These are phyloP conservation scores for Cassiopea andromeda DNA, from an alignment of 30 jellyfish, hydroid and myxozoan genomes.

Conservation along the genomic window DNA sequence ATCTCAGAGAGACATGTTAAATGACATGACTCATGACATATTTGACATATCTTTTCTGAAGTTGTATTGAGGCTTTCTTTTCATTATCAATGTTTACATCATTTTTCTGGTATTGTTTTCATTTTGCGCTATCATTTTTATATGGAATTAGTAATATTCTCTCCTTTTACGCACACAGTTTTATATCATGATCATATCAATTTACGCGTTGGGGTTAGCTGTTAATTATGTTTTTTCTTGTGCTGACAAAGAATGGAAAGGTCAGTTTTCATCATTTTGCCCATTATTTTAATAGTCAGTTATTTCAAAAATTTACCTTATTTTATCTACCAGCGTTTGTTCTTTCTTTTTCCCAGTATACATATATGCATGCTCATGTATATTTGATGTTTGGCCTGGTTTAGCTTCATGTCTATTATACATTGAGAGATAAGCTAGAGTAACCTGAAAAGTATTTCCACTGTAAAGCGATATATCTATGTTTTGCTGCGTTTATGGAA, in stretches of 20 bases:
- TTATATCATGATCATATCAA: conserved; percentile 85
- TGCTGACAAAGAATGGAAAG: conserved; percentile 96
- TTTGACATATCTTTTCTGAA: too few species aligned
- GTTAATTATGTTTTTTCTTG: conserved; percentile 79
- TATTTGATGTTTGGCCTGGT: background rate
- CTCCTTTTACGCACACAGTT: conserved; percentile 56
- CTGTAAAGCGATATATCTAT: too few species aligned
- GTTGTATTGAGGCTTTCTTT: too few species aligned
- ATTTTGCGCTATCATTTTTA: background rate
- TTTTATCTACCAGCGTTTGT: too few species aligned
- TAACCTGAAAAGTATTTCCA: too few species aligned
- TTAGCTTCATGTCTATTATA: too few species aligned
- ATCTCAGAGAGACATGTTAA: too few species aligned
- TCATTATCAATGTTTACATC: too few species aligned
- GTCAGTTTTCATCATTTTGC: conserved; percentile 9
- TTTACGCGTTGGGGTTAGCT: conserved; percentile 86
- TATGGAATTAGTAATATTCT: background rate
- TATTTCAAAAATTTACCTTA: too few species aligned
- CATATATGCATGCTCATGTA: background rate
- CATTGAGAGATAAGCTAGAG: too few species aligned
- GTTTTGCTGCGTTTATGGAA: too few species aligned
- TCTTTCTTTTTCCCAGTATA: background rate
- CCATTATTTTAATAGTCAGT: background rate
- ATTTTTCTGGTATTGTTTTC: background rate
- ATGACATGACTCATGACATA: too few species aligned